Conservation (phyloP, 2,888 invertebrate genomes). For the Eudemis profundana region DNA sequence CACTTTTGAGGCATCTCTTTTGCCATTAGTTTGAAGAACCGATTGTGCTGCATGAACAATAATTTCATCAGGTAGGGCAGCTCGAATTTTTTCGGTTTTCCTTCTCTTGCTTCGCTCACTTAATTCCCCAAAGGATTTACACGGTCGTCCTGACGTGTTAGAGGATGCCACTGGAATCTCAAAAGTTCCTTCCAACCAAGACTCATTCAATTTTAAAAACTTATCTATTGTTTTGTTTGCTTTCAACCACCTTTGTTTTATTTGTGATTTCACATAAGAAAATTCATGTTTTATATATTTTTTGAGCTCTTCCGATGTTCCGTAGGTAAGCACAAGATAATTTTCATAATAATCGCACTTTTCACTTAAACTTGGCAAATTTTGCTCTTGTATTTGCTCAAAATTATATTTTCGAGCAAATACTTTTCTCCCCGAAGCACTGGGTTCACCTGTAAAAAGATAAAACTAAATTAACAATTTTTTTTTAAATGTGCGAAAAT, state of each 20-base stretch:
- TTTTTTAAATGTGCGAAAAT: not conserved
- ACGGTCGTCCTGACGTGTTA: too few species aligned
- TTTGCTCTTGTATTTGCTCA: slow-evolving; percentile 13
- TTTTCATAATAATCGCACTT: slow-evolving; percentile 3
- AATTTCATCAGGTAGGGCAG: slow-evolving; percentile 17
- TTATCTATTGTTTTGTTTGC: not conserved
- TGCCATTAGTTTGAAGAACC: slow-evolving; percentile 33
- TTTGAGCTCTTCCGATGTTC: slow-evolving; percentile 8
- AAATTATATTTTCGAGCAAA: not conserved
- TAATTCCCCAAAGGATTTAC: too few species aligned
- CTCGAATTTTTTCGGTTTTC: slow-evolving; percentile 45
- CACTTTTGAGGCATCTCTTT: slow-evolving; percentile 42
- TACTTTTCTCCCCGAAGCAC: slow-evolving; percentile 6
- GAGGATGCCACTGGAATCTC: too few species aligned
- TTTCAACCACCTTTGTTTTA: slow-evolving; percentile 5
- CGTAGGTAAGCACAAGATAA: not conserved
- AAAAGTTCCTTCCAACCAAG: too few species aligned
- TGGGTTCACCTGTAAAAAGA: slow-evolving; percentile 9
- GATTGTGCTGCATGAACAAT: slow-evolving; percentile 42
- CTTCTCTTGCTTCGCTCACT: slow-evolving; percentile 46
- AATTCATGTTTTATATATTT: slow-evolving; percentile 4
- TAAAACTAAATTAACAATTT: slow-evolving; percentile 2
- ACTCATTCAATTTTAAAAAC: not conserved
- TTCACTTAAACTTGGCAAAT: not conserved
- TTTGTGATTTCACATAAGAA: slow-evolving; percentile 5